A percentile compares a stretch with the other conserved stretches of the same genome.
phyloP scores from a whole-genome alignment of 2,797 vertebrate species.

The Sebastes elongatus region DNA sequence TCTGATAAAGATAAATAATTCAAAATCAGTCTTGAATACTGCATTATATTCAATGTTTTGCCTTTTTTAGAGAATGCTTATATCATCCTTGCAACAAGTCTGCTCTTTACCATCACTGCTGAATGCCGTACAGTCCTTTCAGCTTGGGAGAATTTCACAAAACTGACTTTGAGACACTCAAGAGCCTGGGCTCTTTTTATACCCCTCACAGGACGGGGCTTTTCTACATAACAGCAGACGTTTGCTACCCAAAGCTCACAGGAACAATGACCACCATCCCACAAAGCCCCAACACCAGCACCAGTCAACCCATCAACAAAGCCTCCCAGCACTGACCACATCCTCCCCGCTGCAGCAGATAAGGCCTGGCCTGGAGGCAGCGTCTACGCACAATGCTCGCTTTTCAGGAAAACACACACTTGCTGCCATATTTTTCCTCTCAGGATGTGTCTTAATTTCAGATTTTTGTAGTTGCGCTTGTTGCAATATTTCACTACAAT shows the following conservation, averaged over 20 bases:
- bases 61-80: not conserved
- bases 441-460: conserved; percentile 74
- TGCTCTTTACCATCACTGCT: conserved; percentile 69
- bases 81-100: not conserved
- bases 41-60: not conserved
- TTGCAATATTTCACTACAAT: conserved; percentile 63
- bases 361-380: conserved; percentile 68
- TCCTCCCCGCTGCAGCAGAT: conserved; percentile 80
- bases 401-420: conserved; percentile 76
- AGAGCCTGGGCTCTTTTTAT: conserved; percentile 60
- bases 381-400: conserved; percentile 34
- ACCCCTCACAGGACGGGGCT: conserved; percentile 36
- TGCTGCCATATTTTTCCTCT: conserved; percentile 74
- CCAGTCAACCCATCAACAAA: conserved; percentile 71
- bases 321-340: conserved; percentile 78
- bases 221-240: conserved; percentile 48
- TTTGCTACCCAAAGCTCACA: conserved; percentile 46
- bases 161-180: conserved; percentile 34
- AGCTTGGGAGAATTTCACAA: conserved; percentile 32
- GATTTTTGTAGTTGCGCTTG: conserved; percentile 23
- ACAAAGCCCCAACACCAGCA: conserved; percentile 65
- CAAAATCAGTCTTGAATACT: not conserved
- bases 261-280: conserved; percentile 77
- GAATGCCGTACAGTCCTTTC: conserved; percentile 19
- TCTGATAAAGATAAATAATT: conserved; percentile 42